Conservation (phyloP, 2,113 vertebrate genomes). For the Rhodinocichla rosea region DNA sequence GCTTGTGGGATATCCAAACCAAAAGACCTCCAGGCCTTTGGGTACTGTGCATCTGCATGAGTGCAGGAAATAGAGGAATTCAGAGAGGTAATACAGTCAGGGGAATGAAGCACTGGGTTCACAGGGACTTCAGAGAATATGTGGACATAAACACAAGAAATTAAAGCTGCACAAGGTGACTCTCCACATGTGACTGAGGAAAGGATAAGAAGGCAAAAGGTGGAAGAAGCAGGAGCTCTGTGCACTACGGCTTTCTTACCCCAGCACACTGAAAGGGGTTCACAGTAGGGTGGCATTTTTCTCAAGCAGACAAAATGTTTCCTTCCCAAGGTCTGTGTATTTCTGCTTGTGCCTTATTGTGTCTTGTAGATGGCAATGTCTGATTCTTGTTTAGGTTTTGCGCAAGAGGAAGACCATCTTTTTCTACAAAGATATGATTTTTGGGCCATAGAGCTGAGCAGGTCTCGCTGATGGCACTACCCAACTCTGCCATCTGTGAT, state of each 20-base stretch:
- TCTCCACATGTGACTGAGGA: not conserved
- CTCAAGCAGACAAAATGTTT: not conserved
- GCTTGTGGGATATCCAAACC: not conserved
- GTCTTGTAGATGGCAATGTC: not conserved
- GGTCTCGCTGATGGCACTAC: fast-evolving
- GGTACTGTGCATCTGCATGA: fast-evolving
- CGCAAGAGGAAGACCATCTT: not conserved
- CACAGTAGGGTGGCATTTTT: not conserved
- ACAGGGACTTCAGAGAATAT: not conserved
- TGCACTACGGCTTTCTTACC: not conserved
- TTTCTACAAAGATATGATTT: not conserved
- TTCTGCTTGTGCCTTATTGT: not conserved
- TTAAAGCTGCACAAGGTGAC: not conserved
- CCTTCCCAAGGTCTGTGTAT: not conserved
- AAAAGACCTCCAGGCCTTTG: not conserved
- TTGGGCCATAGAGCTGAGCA: not conserved
- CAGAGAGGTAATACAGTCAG: not conserved
- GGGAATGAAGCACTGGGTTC: not conserved
- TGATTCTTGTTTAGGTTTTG: not conserved
- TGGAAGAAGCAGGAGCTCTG: not conserved
- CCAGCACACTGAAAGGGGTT: not conserved
- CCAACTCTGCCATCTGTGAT: not conserved
- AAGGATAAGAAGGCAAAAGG: not conserved
- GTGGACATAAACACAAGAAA: not conserved
- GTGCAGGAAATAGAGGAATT: too few species aligned